Evolutionary conservation across 2,888 invertebrate species (phyloP).

Genomic region (Cephus pygmeus): DNA sequence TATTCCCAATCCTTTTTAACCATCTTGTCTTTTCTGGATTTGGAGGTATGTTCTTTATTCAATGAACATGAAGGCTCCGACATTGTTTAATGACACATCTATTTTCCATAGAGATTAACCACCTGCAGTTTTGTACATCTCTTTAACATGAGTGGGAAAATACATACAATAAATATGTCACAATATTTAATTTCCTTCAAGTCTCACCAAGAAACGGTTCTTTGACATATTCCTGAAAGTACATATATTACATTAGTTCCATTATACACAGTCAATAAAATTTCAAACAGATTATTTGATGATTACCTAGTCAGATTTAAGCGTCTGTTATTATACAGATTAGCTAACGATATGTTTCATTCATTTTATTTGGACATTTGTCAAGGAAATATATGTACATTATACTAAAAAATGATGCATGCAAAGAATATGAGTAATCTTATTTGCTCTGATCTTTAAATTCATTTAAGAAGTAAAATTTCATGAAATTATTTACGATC

Average conservation of each 20-base stretch:
- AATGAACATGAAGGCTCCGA: constrained; percentile 30
- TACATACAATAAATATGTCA: neutral
- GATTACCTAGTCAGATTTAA: neutral
- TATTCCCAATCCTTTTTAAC: constrained; percentile 71
- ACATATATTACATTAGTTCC: neutral
- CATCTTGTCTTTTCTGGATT: constrained; percentile 20
- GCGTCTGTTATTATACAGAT: neutral
- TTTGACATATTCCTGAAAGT: neutral
- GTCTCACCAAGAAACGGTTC: neutral
- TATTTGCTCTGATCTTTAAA: neutral
- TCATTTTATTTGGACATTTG: neutral
- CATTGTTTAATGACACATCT: constrained; percentile 18
- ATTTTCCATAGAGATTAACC: neutral
- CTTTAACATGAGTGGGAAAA: neutral
- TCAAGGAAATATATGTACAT: neutral
- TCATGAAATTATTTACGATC: neutral
- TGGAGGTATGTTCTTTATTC: constrained; percentile 16
- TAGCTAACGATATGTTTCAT: neutral
- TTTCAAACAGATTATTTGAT: neutral
- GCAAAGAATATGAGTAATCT: neutral
- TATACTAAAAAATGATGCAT: neutral
- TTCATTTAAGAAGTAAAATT: neutral
- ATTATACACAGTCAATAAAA: neutral
- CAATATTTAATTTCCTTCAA: neutral
- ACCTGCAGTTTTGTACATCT: neutral